phyloP scores from a whole-genome alignment of 2,888 invertebrate genomes.

The Glyphotaelius pellucidus region DNA sequence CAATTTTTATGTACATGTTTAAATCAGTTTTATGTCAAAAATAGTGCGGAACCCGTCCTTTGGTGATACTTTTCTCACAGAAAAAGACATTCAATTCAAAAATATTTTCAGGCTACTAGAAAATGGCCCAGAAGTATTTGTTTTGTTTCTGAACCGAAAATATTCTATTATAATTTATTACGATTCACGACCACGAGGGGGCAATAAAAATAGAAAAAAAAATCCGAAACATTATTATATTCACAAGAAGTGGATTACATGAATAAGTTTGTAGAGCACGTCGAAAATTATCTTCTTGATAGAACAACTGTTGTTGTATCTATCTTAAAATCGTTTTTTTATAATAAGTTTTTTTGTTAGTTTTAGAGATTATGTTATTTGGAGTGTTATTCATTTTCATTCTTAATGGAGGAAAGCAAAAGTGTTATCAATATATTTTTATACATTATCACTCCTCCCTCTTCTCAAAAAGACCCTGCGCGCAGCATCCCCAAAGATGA shows the following conservation, averaged over 20 bases:
- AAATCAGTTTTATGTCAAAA: constrained; percentile 15
- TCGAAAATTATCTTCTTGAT: not conserved
- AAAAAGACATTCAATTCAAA: not conserved
- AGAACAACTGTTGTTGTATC: too few species aligned
- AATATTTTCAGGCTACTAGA: not conserved
- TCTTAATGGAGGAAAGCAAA: too few species aligned
- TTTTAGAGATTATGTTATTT: too few species aligned
- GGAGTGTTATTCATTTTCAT: too few species aligned
- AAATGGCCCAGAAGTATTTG: not conserved
- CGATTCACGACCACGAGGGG: not conserved
- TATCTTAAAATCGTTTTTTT: too few species aligned
- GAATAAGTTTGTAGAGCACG: not conserved
- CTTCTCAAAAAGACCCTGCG: too few species aligned
- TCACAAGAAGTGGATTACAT: not conserved
- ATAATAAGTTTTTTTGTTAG: too few species aligned
- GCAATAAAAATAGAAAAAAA: not conserved
- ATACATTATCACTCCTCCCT: too few species aligned
- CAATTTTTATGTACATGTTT: not conserved
- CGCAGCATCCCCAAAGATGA: too few species aligned
- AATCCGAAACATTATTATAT: not conserved
- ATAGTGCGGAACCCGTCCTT: not conserved
- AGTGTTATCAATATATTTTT: too few species aligned
- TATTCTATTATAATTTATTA: not conserved
- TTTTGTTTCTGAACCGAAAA: not conserved
- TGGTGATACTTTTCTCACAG: not conserved